Evolutionary conservation across 2,113 vertebrate species (phyloP).

Genomic region (Empidonax traillii): DNA sequence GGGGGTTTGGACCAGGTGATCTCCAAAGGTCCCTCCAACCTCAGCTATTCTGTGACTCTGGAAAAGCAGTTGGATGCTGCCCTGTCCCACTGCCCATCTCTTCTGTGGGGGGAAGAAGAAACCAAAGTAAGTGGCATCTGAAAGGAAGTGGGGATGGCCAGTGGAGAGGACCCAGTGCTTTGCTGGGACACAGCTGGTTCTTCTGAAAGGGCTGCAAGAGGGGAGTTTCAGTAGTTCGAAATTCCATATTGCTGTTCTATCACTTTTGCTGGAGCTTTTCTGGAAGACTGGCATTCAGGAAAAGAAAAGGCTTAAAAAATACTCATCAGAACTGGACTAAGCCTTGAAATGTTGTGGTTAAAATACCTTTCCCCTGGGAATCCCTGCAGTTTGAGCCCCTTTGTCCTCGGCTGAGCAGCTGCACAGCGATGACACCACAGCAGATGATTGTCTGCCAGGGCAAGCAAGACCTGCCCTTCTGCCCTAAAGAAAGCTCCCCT

Average conservation of each 20-base stretch:
- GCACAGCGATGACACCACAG: background rate
- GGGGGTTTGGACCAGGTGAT: background rate
- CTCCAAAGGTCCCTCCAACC: background rate
- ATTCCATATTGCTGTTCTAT: background rate
- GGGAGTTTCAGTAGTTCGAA: background rate
- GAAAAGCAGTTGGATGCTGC: background rate
- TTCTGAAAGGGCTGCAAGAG: background rate
- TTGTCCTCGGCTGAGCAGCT: background rate
- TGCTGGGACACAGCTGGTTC: background rate
- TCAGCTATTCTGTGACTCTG: background rate
- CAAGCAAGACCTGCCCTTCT: background rate
- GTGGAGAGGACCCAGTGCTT: background rate
- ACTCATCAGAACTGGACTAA: background rate
- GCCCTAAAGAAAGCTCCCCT: background rate
- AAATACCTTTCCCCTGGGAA: background rate
- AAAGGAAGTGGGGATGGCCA: background rate
- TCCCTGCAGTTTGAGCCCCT: background rate
- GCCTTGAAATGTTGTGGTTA: background rate
- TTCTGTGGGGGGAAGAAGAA: background rate
- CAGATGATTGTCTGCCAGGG: background rate
- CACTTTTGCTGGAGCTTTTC: background rate
- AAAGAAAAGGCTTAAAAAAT: background rate
- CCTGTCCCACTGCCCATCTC: background rate
- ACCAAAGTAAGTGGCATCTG: background rate
- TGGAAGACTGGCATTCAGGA: background rate